Base-by-base conservation (phyloP, 2,888 invertebrate genomes). In the Temnothorax rugatulus region DNA sequence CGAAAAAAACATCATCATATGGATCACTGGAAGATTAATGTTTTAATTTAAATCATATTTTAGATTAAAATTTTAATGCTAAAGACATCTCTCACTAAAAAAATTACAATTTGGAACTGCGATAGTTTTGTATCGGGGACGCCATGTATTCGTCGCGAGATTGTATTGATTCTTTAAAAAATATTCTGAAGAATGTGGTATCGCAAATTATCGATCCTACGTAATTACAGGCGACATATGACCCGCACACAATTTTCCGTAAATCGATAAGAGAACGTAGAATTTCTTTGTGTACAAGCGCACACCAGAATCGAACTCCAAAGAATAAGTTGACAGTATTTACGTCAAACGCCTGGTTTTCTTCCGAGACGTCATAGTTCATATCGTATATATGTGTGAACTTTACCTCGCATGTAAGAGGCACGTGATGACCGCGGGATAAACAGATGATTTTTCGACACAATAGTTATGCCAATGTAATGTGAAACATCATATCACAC, bases 361-460 rank as follows among this genome's bases (percentile, higher is more conserved):
- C 11, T 4, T n/a, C 13, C 8, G 41, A 79, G 18, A 79, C 79
- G 59, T 59, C 59, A 79, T 59, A 79, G 73, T 59, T 71, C 79
- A 59, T 47, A 50, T 73, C 73, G 11, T 57, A 50, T 15, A 73
- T 73, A 38, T 61, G 8, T 38, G 7, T 73, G 73, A 81, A 59
- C 57, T 81, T 59, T 73, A 73, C 18, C 18, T 61, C 59, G 41
- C 73, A 81, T 50, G 79, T 81, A 59, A 38, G 13, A 47, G 18
- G 5, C 73, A 73, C 79, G 79, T 81, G 73, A 81, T 61, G 25
- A 59, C 34, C 21, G 59, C 73, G 73, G 41, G 61, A 83, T 69
- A 82, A 83, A 71, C 47, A 83, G 41, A 61, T 13, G 34, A 83
- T 83, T 83, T 83, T 81, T 81, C 52, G 83, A 69, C 61, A 83